phyloP scores from a whole-genome alignment of 2,888 invertebrate species.

The Phaonia tiefii region DNA sequence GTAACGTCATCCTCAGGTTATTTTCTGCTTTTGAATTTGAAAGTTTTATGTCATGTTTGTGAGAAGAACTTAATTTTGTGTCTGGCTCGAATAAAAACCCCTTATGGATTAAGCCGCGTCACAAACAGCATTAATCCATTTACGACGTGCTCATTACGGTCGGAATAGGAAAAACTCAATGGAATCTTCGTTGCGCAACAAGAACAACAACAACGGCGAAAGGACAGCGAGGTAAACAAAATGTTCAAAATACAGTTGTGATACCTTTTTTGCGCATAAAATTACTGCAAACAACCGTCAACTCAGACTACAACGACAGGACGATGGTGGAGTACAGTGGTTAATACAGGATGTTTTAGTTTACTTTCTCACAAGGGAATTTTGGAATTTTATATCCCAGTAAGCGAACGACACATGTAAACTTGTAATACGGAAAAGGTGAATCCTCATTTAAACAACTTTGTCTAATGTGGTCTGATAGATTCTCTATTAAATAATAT shows the following conservation, averaged over 20 bases:
- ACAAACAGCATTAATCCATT: slow-evolving; percentile 66
- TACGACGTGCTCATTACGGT: slow-evolving; percentile 63
- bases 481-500: no score
- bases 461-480: no score
- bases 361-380: no score
- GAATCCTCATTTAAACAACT: no score
- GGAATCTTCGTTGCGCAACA: slow-evolving; percentile 13
- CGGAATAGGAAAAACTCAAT: neutral
- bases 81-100: slow-evolving; percentile 57
- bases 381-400: no score
- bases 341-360: no score
- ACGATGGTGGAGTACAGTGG: neutral
- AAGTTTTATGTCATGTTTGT: slow-evolving; percentile 4
- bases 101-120: slow-evolving; percentile 65
- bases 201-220: slow-evolving; percentile 30
- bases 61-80: slow-evolving; percentile 60
- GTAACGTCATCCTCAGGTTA: slow-evolving; percentile 11
- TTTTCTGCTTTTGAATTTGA: neutral
- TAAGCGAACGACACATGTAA: no score
- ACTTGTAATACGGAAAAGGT: no score
- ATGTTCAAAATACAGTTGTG: neutral
- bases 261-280: slow-evolving; percentile 33
- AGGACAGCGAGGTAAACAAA: neutral
- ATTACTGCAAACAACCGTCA: slow-evolving; percentile 61
- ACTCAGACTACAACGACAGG: slow-evolving; percentile 41